Percentiles rank a stretch among this genome's conserved stretches.
Conservation (phyloP, 2,113 vertebrate species). For the Eclectus roratus region DNA sequence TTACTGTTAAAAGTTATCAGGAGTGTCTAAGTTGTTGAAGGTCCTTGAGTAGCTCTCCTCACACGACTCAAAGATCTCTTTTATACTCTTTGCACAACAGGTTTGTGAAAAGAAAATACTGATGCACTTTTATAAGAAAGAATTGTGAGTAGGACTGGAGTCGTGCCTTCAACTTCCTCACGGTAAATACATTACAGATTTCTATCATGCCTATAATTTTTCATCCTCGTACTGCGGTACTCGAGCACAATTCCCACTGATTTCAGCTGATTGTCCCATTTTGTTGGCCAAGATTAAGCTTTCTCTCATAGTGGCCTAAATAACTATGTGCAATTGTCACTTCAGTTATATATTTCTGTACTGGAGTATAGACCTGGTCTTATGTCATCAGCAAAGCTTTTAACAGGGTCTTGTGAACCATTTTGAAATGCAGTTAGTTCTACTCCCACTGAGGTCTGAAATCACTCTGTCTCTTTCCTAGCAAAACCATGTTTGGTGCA, state of each 20-base stretch:
- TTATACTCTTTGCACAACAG: background rate
- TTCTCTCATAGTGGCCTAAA: background rate
- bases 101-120: background rate
- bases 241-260: background rate
- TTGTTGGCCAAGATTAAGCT: background rate
- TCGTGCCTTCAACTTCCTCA: background rate
- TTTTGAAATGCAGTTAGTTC: background rate
- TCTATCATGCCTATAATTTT: background rate
- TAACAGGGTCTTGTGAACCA: background rate
- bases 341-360: background rate
- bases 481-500: background rate
- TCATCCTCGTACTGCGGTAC: background rate
- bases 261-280: conserved; percentile 15
- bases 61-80: background rate
- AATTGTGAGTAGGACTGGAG: background rate
- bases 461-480: background rate
- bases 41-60: background rate
- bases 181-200: background rate
- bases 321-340: background rate
- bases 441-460: background rate
- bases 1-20: background rate
- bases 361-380: background rate
- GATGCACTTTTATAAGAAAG: background rate
- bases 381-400: background rate
- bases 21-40: background rate